phyloP scores from a whole-genome alignment of 2,797 vertebrate genomes.

The Eutrigla gurnardus region DNA sequence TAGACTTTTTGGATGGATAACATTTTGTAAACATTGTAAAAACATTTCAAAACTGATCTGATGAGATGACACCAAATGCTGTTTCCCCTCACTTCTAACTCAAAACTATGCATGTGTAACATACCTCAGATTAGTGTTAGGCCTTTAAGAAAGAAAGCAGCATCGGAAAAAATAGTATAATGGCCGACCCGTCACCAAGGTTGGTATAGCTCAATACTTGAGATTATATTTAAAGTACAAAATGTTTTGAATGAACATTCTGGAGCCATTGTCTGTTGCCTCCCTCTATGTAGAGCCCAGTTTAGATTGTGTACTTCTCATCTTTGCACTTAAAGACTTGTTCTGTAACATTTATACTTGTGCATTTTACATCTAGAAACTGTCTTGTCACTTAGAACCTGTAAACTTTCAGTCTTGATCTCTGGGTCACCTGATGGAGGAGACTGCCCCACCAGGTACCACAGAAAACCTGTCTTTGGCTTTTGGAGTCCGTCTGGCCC shows the following conservation, averaged over 20 bases:
- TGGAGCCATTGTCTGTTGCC: neutral
- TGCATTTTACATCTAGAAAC: conserved; percentile 1
- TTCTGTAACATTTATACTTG: neutral
- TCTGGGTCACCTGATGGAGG: conserved; percentile 55
- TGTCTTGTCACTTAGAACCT: neutral
- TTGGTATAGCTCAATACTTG: neutral
- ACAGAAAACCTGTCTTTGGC: conserved; percentile 74
- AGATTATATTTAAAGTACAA: neutral
- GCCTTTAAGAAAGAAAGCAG: neutral
- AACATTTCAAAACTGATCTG: neutral
- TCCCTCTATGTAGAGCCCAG: neutral
- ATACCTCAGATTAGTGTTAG: no score
- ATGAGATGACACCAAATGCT: neutral
- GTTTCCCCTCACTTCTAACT: neutral
- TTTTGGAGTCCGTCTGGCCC: conserved; percentile 68
- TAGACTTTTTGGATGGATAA: neutral
- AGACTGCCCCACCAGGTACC: conserved; percentile 66
- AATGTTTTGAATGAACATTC: neutral
- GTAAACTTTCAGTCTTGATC: neutral
- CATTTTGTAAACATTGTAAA: neutral
- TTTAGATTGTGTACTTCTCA: neutral
- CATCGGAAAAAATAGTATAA: neutral
- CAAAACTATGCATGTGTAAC: neutral
- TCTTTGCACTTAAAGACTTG: neutral
- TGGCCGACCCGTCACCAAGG: neutral